Percentiles rank a stretch among this genome's conserved stretches.
Conservation (phyloP, 1,140 invertebrate species). For the Calephelis nemesis region DNA sequence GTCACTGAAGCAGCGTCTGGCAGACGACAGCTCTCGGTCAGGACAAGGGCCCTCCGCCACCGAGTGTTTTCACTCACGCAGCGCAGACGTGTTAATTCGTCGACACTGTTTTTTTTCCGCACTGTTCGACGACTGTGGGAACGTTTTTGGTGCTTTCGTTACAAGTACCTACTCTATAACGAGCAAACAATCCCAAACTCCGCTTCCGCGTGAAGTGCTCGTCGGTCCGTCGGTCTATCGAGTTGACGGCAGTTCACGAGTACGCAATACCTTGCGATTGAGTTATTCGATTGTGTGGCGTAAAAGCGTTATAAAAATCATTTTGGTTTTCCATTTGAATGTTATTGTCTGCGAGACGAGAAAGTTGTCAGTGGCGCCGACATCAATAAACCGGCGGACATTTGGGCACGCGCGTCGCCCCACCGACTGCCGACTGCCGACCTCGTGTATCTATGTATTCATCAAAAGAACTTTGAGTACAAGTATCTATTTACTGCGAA, state of each 20-base stretch:
- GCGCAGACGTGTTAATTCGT: constrained; percentile 76
- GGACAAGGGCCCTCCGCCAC: constrained; percentile 61
- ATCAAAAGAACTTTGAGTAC: too few relatives aligned
- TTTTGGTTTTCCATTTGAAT: constrained; percentile 72
- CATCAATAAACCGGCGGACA: constrained; percentile 67
- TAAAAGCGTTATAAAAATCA: constrained; percentile 67
- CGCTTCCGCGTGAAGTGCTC: constrained; percentile 64
- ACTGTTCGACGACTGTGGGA: constrained; percentile 76
- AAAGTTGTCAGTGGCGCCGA: constrained; percentile 74
- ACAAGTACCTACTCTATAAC: constrained; percentile 69
- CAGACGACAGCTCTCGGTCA: constrained; percentile 68
- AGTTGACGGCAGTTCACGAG: constrained; percentile 64
- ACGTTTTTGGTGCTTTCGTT: constrained; percentile 70
- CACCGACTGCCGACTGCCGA: too few relatives aligned
- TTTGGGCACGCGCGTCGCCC: constrained; percentile 50
- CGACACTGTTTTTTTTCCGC: constrained; percentile 74
- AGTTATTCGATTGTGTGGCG: constrained; percentile 43
- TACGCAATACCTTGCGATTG: constrained; percentile 51
- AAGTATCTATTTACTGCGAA: neutral
- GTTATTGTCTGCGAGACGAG: constrained; percentile 69
- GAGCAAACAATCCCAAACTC: constrained; percentile 68
- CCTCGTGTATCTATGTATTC: too few relatives aligned
- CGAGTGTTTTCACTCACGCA: constrained; percentile 75
- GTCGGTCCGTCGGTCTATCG: constrained; percentile 46
- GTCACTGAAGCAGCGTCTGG: constrained; percentile 33